Evolutionary conservation across 2,888 invertebrate genomes (phyloP).

Genomic region (Iphiclides podalirius): DNA sequence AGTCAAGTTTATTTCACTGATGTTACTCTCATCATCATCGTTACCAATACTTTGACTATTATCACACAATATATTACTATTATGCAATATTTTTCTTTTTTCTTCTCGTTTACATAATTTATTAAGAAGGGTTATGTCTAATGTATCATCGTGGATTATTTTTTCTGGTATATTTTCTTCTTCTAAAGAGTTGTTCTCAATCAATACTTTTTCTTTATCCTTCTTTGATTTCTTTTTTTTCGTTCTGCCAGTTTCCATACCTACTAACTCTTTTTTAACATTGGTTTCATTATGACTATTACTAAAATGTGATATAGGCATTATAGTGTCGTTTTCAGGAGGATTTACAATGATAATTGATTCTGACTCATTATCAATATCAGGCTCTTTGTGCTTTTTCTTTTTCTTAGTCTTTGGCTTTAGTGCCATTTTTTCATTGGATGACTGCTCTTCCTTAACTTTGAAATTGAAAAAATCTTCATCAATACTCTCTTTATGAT

Average conservation of each 20-base stretch:
- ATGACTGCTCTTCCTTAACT: conserved; percentile 45
- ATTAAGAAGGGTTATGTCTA: conserved; percentile 1
- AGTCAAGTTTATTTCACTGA: conserved; percentile 7
- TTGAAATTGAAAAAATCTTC: conserved; percentile 43
- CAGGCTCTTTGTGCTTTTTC: conserved; percentile 28
- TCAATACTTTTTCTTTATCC: conserved; percentile 15
- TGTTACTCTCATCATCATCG: conserved; percentile 3
- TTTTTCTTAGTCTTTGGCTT: conserved; percentile 32
- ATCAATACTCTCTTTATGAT: conserved; percentile 32
- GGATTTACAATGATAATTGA: conserved; percentile 19
- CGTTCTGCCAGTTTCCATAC: conserved; percentile 36
- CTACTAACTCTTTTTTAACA: conserved; percentile 25
- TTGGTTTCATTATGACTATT: conserved; percentile 19
- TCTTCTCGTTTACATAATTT: neutral
- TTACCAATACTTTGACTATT: neutral
- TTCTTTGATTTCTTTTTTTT: conserved; percentile 31
- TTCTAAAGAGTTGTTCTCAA: conserved; percentile 32
- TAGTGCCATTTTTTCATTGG: conserved; percentile 27
- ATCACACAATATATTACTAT: neutral
- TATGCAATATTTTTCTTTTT: neutral
- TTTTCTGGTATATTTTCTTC: conserved; percentile 32
- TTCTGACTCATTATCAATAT: conserved; percentile 17
- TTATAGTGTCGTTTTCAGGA: conserved; percentile 20
- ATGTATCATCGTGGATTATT: conserved; percentile 17
- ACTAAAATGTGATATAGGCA: conserved; percentile 23